phyloP scores from a whole-genome alignment of 2,888 invertebrate species.

The Torymus tubicola region DNA sequence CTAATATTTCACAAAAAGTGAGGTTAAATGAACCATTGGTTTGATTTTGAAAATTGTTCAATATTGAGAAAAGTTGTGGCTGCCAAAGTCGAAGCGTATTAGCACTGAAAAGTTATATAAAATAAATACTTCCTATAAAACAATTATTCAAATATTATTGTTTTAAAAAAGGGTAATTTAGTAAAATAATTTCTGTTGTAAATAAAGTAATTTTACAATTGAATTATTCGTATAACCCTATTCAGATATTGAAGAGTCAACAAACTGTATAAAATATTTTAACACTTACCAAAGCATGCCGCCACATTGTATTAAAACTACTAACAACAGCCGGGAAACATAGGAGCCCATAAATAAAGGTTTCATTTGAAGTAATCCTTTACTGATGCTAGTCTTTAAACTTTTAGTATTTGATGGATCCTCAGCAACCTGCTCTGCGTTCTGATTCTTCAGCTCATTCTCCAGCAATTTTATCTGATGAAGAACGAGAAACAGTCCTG shows the following conservation, averaged over 20 bases:
- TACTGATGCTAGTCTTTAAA: constrained; percentile 77
- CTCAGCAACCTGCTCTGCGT: background rate
- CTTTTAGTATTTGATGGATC: constrained; percentile 58
- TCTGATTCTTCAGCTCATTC: constrained; percentile 30
- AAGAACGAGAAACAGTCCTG: constrained; percentile 42
- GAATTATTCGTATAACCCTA: no score
- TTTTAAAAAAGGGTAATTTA: background rate
- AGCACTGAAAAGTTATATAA: constrained; percentile 77
- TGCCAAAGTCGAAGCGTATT: constrained; percentile 92
- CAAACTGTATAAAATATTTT: background rate
- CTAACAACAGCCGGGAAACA: constrained; percentile 80
- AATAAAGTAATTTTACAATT: no score
- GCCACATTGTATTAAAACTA: constrained; percentile 80
- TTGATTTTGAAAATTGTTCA: constrained; percentile 60
- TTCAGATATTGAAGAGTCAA: no score
- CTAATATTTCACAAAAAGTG: constrained; percentile 70
- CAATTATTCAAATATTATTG: background rate
- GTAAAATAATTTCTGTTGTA: no score
- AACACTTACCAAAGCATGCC: constrained; percentile 52
- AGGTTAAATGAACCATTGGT: constrained; percentile 27
- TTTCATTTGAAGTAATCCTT: constrained; percentile 78
- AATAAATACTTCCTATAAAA: background rate
- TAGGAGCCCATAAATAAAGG: constrained; percentile 78
- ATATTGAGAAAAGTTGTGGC: constrained; percentile 87
- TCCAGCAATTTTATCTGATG: constrained; percentile 28